Percentiles rank a stretch among this genome's conserved stretches.
phyloP scores from a whole-genome alignment of 2,113 vertebrate species.

The Rafetus swinhoei region DNA sequence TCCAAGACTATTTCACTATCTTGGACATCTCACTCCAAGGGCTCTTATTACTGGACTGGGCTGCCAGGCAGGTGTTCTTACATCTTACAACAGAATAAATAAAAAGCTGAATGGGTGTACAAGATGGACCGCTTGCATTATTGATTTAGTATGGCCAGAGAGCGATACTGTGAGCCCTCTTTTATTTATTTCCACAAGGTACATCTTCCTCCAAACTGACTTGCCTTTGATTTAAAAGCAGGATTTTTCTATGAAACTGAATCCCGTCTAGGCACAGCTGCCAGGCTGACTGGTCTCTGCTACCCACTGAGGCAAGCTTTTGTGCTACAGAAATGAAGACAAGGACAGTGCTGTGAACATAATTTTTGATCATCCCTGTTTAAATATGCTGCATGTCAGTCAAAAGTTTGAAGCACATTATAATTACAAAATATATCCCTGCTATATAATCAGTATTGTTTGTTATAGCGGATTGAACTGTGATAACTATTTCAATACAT shows the following conservation, averaged over 20 bases:
- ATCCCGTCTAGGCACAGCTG: conserved; percentile 62
- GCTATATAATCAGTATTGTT: conserved; percentile 60
- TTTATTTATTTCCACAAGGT: conserved; percentile 76
- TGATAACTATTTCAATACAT: background rate
- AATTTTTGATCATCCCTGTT: conserved; percentile 66
- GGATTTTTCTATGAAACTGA: conserved; percentile 62
- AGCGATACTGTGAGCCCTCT: conserved; percentile 45
- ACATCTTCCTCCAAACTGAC: conserved; percentile 76
- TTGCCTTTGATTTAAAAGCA: conserved; percentile 76
- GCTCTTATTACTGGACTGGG: conserved; percentile 48
- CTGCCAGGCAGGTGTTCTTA: conserved; percentile 55
- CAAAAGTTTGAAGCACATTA: conserved; percentile 59
- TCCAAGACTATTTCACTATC: conserved; percentile 11
- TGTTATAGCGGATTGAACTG: conserved; percentile 15
- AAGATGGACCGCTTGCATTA: conserved; percentile 64
- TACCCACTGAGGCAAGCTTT: conserved; percentile 63
- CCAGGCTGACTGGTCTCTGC: conserved; percentile 50
- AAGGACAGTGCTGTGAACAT: conserved; percentile 16
- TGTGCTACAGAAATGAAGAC: conserved; percentile 50
- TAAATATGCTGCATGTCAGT: conserved; percentile 57
- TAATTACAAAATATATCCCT: conserved; percentile 67
- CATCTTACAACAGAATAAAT: conserved; percentile 38
- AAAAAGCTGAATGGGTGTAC: conserved; percentile 45
- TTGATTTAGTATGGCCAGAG: conserved; percentile 70
- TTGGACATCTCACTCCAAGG: conserved; percentile 22